Conservation (phyloP, 2,113 vertebrate genomes). For the Nyctibius bracteatus region DNA sequence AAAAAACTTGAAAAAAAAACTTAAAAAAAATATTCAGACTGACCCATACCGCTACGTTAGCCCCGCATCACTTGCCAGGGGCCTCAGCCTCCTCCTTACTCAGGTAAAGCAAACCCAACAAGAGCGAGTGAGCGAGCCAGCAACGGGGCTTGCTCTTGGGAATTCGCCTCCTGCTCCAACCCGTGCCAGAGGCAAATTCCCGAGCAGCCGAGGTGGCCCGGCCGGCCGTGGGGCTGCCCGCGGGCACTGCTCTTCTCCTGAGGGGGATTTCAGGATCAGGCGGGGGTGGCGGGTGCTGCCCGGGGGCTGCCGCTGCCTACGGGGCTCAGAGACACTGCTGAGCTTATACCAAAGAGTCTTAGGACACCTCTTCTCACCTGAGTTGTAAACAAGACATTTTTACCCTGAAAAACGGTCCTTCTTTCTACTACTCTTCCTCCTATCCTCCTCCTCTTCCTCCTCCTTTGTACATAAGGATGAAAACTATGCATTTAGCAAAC, state of each 20-base stretch:
- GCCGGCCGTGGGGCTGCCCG: background rate
- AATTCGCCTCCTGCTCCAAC: background rate
- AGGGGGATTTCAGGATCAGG: background rate
- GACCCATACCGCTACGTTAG: background rate
- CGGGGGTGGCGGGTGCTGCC: background rate
- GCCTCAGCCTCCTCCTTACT: conserved; percentile 52
- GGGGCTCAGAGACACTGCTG: conserved; percentile 37
- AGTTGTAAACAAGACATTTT: conserved; percentile 57
- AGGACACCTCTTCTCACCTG: conserved; percentile 62
- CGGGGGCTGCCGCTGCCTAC: background rate
- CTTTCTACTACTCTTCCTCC: conserved; percentile 55
- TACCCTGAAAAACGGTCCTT: background rate
- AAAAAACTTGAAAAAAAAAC: background rate
- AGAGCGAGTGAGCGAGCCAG: background rate
- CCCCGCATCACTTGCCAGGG: background rate
- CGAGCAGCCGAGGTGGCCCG: background rate
- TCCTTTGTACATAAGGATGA: conserved; percentile 77
- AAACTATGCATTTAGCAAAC: conserved; percentile 94
- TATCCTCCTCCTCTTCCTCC: conserved; percentile 51
- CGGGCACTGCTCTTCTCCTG: background rate
- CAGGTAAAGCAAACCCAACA: conserved; percentile 36
- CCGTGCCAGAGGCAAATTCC: background rate
- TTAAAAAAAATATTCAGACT: background rate
- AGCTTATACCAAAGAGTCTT: conserved; percentile 79
- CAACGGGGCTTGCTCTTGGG: background rate